Conservation (phyloP, 1,140 invertebrate species). For the Orius insidiosus region DNA sequence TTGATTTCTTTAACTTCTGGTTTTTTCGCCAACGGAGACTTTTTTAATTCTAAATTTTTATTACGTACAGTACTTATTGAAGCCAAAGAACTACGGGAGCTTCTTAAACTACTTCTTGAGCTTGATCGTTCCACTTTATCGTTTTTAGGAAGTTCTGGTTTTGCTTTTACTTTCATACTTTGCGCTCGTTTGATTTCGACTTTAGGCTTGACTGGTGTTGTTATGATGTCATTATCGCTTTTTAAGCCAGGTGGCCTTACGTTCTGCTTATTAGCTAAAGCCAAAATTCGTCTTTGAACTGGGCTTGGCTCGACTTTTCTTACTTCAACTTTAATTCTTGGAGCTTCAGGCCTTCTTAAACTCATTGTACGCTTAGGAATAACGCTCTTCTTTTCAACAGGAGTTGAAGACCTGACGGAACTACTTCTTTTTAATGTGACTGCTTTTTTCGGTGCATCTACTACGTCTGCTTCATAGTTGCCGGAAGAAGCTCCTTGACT, state of each 20-base stretch:
- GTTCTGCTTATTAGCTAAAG: conserved; percentile 14
- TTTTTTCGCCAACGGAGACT: conserved; percentile 23
- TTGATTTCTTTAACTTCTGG: conserved; percentile 20
- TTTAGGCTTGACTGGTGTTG: conserved; percentile 2
- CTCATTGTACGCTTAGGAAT: conserved; percentile 25
- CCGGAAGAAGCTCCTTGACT: conserved; percentile 60
- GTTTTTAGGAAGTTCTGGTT: neutral
- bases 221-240: conserved; percentile 11
- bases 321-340: too few species aligned
- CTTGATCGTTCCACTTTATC: conserved; percentile 37
- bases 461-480: conserved; percentile 45
- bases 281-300: conserved; percentile 14
- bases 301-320: conserved; percentile 20
- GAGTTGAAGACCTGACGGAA: conserved; percentile 22
- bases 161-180: neutral
- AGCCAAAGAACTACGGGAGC: conserved; percentile 60
- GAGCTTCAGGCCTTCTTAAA: conserved; percentile 20
- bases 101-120: conserved; percentile 54
- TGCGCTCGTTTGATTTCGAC: conserved; percentile 7
- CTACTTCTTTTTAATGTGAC: conserved; percentile 19
- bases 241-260: conserved; percentile 8
- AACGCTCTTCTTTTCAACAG: conserved; percentile 18
- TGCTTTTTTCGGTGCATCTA: conserved; percentile 25
- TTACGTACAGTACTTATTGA: conserved; percentile 62
- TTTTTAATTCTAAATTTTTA: conserved; percentile 25